Evolutionary conservation across 37 sponge, comb jelly and placozoan genomes (phyloP), one percentile per base, ranked within the genome.

Genomic region (Hexactinellida sp.): DNA sequence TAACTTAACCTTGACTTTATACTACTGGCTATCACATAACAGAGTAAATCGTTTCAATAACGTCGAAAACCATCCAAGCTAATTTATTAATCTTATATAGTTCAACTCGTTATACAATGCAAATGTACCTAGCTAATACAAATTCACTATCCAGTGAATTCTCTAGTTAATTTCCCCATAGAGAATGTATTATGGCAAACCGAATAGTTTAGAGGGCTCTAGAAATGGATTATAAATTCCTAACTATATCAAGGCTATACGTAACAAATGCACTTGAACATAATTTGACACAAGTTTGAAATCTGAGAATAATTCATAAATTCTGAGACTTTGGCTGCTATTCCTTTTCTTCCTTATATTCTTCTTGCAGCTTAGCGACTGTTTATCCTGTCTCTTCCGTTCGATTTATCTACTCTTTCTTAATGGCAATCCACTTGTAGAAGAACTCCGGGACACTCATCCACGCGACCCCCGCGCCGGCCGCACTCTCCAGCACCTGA

Each of bases 21-120:
- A 63, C 76, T 63, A 63, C 76, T 63, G 76, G 76, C 76, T 63
- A 47, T 47, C 52, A 16, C 16, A 47, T 47, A 63, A n/a, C 76
- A 28, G 76, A 25, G 30, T 63, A 23, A 32, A 10, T 63, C 34
- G 76, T 7, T n/a, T 25, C 25, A 63, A 41, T 41, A 63, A 63
- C 76, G 5, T 7, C 76, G 3, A 28, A 21, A 63, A n/a, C 52
- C 13, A 47, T 16, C 9, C 13, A 47, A 47, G 9, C 9, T 47
- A 47, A 19, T 19, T 9, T 63, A 63, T 25, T 63, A 63, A 63
- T 63, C 3, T 63, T n/a, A n/a, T 63, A 63, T 10, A 63, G 76
- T 63, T 63, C 76, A 63, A 63, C 34, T 63, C 21, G 76, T 63
- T 63, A n/a, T n/a, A 25, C 76, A 63, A 63, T 63, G 52, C 9